A percentile compares a stretch with the other conserved stretches of the same genome.
These are phyloP conservation scores for Pseudochromis fuscus DNA, from an alignment of 2,797 vertebrate species.

Conservation along the genomic window DNA sequence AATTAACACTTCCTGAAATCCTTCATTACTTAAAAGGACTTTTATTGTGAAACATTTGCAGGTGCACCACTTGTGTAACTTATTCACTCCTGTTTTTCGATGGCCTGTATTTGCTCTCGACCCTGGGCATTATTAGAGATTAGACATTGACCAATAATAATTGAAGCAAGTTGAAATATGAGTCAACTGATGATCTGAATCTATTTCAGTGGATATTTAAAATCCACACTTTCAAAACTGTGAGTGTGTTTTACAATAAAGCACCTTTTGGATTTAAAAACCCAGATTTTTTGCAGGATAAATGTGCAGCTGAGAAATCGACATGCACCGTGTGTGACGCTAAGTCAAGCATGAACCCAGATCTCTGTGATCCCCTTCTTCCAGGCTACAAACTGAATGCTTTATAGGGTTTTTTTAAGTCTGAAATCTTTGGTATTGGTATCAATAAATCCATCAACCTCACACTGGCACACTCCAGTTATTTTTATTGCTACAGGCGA, in stretches of 20 bases:
- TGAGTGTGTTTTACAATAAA: background rate
- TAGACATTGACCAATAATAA: no score
- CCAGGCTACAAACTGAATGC: background rate
- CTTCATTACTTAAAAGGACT: no score
- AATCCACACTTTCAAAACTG: no score
- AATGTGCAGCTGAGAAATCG: constrained; percentile 26
- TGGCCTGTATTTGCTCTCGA: no score
- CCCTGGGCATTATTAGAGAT: no score
- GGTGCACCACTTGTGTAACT: no score
- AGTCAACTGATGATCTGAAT: no score
- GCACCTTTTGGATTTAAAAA: constrained; percentile 18
- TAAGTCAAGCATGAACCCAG: constrained; percentile 42
- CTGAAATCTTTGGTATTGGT: constrained; percentile 3
- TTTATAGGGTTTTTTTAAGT: constrained; percentile 17
- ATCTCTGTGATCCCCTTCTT: constrained; percentile 42
- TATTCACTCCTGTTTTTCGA: no score
- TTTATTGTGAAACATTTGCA: no score
- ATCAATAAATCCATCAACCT: constrained; percentile 14
- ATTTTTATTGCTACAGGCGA: background rate
- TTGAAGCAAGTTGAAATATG: no score
- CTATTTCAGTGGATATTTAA: no score
- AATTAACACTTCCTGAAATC: no score
- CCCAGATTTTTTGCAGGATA: constrained; percentile 4
- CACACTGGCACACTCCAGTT: constrained; percentile 2
- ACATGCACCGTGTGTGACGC: constrained; percentile 7